Percentiles rank a stretch among this genome's conserved stretches.
Evolutionary conservation across 2,888 invertebrate species (phyloP).

Genomic region (Macroteleia sp.): DNA sequence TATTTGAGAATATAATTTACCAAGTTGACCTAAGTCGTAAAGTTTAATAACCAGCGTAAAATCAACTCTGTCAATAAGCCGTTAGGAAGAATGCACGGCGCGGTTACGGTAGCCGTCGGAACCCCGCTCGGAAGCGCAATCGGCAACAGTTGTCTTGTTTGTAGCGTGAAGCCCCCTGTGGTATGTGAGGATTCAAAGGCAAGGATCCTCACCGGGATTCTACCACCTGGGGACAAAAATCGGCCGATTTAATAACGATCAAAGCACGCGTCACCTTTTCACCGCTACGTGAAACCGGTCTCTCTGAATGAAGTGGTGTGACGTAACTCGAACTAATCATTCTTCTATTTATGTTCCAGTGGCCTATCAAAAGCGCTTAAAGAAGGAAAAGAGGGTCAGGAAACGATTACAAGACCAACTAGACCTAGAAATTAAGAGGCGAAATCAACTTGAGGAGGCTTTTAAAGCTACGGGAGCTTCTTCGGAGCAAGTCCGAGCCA

Average conservation of each 20-base stretch:
- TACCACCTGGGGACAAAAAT: constrained; percentile 73
- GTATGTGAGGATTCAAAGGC: constrained; percentile 73
- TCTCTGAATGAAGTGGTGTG: constrained; percentile 14
- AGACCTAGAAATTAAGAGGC: constrained; percentile 91
- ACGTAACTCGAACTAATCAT: constrained; percentile 34
- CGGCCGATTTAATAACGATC: constrained; percentile 54
- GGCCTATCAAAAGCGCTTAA: constrained; percentile 94
- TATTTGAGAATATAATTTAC: neutral
- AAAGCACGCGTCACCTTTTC: constrained; percentile 47
- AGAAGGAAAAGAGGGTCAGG: constrained; percentile 93
- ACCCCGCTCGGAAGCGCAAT: constrained; percentile 44
- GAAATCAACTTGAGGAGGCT: constrained; percentile 92
- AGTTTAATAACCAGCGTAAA: constrained; percentile 36
- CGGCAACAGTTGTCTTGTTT: constrained; percentile 47
- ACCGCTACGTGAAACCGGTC: constrained; percentile 27
- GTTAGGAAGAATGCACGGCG: constrained; percentile 16
- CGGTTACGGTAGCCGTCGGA: constrained; percentile 57
- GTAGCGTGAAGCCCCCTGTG: constrained; percentile 76
- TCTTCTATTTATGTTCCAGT: constrained; percentile 86
- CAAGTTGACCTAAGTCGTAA: constrained; percentile 21
- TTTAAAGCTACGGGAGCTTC: constrained; percentile 90
- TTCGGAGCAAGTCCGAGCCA: constrained; percentile 90
- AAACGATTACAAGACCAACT: constrained; percentile 94
- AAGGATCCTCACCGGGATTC: constrained; percentile 75
- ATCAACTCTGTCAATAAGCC: constrained; percentile 37